phyloP scores from a whole-genome alignment of 2,113 vertebrate genomes.

The Macrotis lagotis region DNA sequence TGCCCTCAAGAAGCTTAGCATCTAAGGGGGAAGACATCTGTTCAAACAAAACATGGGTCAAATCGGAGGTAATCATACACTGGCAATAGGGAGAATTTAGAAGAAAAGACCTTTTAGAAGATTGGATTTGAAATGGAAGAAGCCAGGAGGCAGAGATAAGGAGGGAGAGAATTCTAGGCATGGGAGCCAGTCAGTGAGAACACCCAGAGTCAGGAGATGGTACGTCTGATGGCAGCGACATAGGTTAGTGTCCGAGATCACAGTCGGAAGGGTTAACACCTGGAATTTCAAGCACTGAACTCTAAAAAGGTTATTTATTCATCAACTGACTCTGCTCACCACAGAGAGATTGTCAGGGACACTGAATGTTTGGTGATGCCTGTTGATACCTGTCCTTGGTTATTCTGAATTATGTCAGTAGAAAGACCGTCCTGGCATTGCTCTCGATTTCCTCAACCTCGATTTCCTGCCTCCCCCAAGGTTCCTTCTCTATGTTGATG shows the following conservation, averaged over 20 bases:
- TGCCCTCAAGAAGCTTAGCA: not conserved
- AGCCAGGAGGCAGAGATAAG: too few relatives aligned
- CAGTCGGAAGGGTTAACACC: not conserved
- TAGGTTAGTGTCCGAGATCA: not conserved
- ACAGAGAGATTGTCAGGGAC: constrained; percentile 75
- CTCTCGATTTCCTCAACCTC: constrained; percentile 48
- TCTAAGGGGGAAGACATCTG: too few relatives aligned
- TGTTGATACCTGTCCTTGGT: constrained; percentile 67
- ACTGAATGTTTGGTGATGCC: constrained; percentile 57
- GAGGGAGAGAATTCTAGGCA: too few relatives aligned
- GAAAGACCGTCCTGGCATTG: constrained; percentile 50
- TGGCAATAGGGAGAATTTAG: too few relatives aligned
- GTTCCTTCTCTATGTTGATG: too few relatives aligned
- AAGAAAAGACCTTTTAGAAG: too few relatives aligned
- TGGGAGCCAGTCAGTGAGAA: not conserved
- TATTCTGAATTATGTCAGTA: not conserved
- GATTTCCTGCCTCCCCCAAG: not conserved
- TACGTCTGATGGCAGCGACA: accelerated
- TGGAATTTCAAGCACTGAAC: not conserved
- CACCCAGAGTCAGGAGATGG: not conserved
- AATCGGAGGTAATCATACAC: not conserved
- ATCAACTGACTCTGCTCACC: constrained; percentile 60
- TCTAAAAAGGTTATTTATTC: constrained; percentile 21
- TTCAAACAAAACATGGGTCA: not conserved
- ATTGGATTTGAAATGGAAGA: too few relatives aligned